These are phyloP conservation scores for Tetrapedia diversipes DNA, from an alignment of 2,888 invertebrate genomes.

Conservation along the genomic window DNA sequence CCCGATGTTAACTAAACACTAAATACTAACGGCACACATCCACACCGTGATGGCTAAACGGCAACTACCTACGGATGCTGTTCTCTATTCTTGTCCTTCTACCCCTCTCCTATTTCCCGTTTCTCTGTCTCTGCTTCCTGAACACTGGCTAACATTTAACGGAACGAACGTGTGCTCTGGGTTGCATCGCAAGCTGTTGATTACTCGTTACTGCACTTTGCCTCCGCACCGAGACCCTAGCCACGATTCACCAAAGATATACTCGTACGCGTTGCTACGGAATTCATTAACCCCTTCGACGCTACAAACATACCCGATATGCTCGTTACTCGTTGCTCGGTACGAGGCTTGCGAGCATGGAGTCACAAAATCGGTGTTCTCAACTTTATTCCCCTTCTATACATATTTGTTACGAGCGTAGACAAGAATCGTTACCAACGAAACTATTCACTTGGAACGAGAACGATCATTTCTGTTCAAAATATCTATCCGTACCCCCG, in stretches of 20 bases:
- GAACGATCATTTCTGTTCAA: neutral
- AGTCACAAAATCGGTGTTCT: too few species aligned
- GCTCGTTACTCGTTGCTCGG: slow-evolving; percentile 35
- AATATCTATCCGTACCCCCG: too few species aligned
- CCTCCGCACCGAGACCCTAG: slow-evolving; percentile 25
- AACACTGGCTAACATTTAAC: slow-evolving; percentile 41
- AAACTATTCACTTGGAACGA: too few species aligned
- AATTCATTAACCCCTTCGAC: slow-evolving; percentile 55
- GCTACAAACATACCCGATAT: slow-evolving; percentile 23
- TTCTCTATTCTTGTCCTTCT: slow-evolving; percentile 6
- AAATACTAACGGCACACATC: slow-evolving; percentile 81
- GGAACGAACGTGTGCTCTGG: slow-evolving; percentile 54
- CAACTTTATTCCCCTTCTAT: too few species aligned
- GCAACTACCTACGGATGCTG: slow-evolving; percentile 51
- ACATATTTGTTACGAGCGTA: too few species aligned
- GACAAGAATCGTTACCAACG: too few species aligned
- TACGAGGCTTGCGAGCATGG: too few species aligned
- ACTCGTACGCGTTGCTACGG: slow-evolving; percentile 44
- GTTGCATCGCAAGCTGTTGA: slow-evolving; percentile 66
- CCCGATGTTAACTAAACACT: slow-evolving; percentile 81
- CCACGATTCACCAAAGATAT: slow-evolving; percentile 55
- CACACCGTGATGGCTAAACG: slow-evolving; percentile 39
- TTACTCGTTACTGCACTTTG: slow-evolving; percentile 64
- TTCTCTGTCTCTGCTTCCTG: neutral
- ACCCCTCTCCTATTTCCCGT: neutral